phyloP scores from a whole-genome alignment of 2,797 vertebrate genomes.

The Xyrichtys novacula region DNA sequence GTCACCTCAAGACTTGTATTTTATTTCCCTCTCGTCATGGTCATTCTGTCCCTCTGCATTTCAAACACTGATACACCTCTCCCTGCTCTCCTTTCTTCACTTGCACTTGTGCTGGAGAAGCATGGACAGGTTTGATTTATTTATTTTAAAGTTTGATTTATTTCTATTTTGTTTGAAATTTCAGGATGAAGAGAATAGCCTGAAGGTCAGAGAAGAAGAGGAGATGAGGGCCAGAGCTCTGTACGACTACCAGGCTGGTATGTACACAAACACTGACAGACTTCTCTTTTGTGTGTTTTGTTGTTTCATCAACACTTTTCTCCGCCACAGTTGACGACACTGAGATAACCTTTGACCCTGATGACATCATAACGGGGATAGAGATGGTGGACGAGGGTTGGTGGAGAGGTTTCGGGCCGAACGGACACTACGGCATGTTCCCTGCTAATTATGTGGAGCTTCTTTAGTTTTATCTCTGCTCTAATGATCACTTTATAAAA shows the following conservation, averaged over 20 bases:
- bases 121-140: background rate
- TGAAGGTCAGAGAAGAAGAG: slow-evolving; percentile 16
- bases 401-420: slow-evolving; percentile 91
- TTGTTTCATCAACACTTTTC: background rate
- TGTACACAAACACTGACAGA: slow-evolving; percentile 25
- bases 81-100: too few species aligned
- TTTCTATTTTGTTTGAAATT: background rate
- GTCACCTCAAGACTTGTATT: too few species aligned
- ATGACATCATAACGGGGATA: slow-evolving; percentile 92
- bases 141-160: background rate
- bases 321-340: slow-evolving; percentile 87
- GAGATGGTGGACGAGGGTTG: slow-evolving; percentile 95
- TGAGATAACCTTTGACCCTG: slow-evolving; percentile 94
- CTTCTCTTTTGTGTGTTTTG: background rate
- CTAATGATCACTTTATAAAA: background rate
- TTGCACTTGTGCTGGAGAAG: too few species aligned
- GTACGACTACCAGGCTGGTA: slow-evolving; percentile 95
- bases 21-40: too few species aligned
- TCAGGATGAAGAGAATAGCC: slow-evolving; percentile 43
- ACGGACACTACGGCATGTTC: slow-evolving; percentile 92
- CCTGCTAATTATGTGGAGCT: slow-evolving; percentile 94
- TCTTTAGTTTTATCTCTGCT: slow-evolving; percentile 53
- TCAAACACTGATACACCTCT: too few species aligned
- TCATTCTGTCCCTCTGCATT: too few species aligned
- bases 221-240: slow-evolving; percentile 86